Evolutionary conservation across 2,888 invertebrate species (phyloP).

Genomic region (Apeira syringaria): DNA sequence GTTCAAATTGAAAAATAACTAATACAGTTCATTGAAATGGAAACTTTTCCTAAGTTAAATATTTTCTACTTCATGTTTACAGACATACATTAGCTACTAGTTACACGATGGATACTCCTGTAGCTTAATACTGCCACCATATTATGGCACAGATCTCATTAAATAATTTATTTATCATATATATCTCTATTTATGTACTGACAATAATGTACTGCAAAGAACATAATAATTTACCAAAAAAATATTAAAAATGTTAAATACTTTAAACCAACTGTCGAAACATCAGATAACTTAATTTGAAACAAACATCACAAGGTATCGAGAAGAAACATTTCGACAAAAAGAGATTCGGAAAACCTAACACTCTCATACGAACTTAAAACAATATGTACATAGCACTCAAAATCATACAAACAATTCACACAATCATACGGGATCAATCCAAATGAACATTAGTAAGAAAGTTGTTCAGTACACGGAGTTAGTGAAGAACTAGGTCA

Average conservation of each 20-base stretch:
- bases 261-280: conserved; percentile 20
- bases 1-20: conserved; percentile 34
- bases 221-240: conserved; percentile 34
- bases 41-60: conserved; percentile 44
- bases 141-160: conserved; percentile 80
- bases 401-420: conserved; percentile 73
- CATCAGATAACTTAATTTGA: conserved; percentile 17
- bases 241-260: conserved; percentile 20
- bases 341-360: conserved; percentile 78
- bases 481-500: conserved; percentile 62
- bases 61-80: conserved; percentile 70
- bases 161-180: conserved; percentile 45
- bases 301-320: conserved; percentile 48
- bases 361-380: conserved; percentile 75
- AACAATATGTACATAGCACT: conserved; percentile 81
- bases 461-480: conserved; percentile 54
- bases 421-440: conserved; percentile 52
- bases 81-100: conserved; percentile 68
- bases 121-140: conserved; percentile 72
- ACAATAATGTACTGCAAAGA: conserved; percentile 47
- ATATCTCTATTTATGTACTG: conserved; percentile 45
- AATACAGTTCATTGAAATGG: conserved; percentile 37
- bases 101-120: conserved; percentile 62
- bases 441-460: conserved; percentile 53
- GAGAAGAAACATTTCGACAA: conserved; percentile 51